phyloP scores from a whole-genome alignment of 2,797 vertebrate genomes.

The Hyperoplus lanceolatus region DNA sequence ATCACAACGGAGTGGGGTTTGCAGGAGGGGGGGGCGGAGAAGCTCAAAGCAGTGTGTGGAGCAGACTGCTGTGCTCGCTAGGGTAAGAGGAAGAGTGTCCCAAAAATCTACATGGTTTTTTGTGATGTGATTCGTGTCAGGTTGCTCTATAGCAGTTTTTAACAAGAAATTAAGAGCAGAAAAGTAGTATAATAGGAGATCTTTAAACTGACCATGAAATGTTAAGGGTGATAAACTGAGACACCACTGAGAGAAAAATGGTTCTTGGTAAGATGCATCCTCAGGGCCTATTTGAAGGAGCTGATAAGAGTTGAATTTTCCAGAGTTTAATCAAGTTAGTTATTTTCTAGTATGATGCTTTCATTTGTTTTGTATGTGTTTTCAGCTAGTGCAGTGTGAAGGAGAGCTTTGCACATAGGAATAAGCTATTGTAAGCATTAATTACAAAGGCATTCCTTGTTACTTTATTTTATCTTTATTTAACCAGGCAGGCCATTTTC shows the following conservation, averaged over 20 bases:
- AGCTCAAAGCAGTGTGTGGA: too few species aligned
- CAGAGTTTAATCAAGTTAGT: not conserved
- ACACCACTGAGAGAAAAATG: not conserved
- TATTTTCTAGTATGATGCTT: not conserved
- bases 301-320: not conserved
- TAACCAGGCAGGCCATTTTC: too few species aligned
- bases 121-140: too few species aligned
- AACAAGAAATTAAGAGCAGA: too few species aligned
- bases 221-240: not conserved
- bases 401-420: not conserved
- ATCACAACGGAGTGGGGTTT: too few species aligned
- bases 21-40: too few species aligned
- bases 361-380: not conserved
- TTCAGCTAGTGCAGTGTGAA: not conserved
- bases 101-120: too few species aligned
- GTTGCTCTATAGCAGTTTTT: too few species aligned
- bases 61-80: too few species aligned
- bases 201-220: not conserved
- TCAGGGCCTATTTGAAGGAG: not conserved
- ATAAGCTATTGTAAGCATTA: not conserved
- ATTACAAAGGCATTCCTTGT: not conserved
- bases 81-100: too few species aligned
- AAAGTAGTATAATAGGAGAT: too few species aligned
- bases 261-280: not conserved
- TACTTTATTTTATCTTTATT: too few species aligned